phyloP scores from a whole-genome alignment of 2,797 vertebrate species.

The Sorex maritimensis region DNA sequence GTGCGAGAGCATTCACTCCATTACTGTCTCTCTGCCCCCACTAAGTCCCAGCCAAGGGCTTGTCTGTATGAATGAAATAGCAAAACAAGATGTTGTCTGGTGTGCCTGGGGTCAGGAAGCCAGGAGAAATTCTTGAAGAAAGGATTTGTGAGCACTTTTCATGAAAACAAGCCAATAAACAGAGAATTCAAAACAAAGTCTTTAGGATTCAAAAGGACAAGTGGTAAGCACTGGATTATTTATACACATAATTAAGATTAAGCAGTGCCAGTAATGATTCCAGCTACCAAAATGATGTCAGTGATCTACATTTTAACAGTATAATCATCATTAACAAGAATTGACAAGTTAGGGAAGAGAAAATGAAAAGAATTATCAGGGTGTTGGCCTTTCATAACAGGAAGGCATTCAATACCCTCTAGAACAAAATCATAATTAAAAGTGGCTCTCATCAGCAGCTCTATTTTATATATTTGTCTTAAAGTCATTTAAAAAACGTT shows the following conservation, averaged over 20 bases:
- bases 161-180: constrained; percentile 48
- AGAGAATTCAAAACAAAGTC: constrained; percentile 58
- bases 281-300: background rate
- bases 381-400: constrained; percentile 44
- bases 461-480: background rate
- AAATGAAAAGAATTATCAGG: constrained; percentile 51
- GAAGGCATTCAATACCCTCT: background rate
- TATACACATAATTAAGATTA: constrained; percentile 52
- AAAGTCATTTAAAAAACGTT: background rate
- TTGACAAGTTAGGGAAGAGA: constrained; percentile 38
- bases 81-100: background rate
- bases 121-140: background rate
- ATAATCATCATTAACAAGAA: constrained; percentile 67
- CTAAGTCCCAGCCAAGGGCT: background rate
- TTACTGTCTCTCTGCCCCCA: too few species aligned
- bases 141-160: background rate
- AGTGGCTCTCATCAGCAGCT: background rate
- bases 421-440: constrained; percentile 56
- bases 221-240: background rate
- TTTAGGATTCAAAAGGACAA: constrained; percentile 23
- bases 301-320: constrained; percentile 65
- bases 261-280: constrained; percentile 41
- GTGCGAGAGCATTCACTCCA: too few species aligned
- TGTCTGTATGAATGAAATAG: background rate
- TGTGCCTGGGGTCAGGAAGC: background rate